These are phyloP conservation scores for Drosophila obscura DNA, from an alignment of 1,140 invertebrate species.

Conservation along the genomic window DNA sequence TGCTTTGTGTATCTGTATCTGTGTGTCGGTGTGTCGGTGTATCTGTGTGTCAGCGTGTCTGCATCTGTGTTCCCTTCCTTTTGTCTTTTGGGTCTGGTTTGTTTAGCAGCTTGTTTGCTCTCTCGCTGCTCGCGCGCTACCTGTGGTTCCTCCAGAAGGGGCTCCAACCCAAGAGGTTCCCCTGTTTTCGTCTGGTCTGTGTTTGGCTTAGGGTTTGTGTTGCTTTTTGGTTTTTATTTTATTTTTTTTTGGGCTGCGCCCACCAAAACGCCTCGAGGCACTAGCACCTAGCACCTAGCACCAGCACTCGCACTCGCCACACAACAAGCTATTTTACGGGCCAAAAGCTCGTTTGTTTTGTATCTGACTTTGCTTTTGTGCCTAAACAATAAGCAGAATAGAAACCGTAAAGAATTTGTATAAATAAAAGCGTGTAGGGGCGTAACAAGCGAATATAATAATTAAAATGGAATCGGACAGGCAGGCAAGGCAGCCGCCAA, in stretches of 20 bases:
- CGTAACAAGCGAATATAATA: slow-evolving; percentile 54
- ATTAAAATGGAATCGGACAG: slow-evolving; percentile 45
- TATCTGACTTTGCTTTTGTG: slow-evolving; percentile 35
- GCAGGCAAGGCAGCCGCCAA: slow-evolving; percentile 12
- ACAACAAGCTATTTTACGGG: slow-evolving; percentile 56
- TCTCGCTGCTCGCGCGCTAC: slow-evolving; percentile 30
- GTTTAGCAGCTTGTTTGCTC: slow-evolving; percentile 33
- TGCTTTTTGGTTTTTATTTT: background rate
- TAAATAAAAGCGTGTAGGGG: slow-evolving; percentile 57
- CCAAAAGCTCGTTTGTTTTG: slow-evolving; percentile 51
- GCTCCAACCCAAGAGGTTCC: slow-evolving; percentile 22
- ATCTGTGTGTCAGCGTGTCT: background rate
- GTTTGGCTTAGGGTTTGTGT: slow-evolving; percentile 4
- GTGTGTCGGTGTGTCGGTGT: background rate
- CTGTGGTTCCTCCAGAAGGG: slow-evolving; percentile 35
- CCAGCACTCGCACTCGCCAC: slow-evolving; percentile 38
- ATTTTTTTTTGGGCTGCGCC: slow-evolving; percentile 32
- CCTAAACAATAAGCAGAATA: slow-evolving; percentile 50
- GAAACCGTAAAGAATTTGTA: slow-evolving; percentile 59
- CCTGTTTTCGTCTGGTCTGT: slow-evolving; percentile 1
- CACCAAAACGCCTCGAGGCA: slow-evolving; percentile 53
- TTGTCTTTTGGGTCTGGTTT: background rate
- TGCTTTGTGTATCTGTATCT: background rate
- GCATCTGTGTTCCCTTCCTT: background rate
- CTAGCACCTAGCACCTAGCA: slow-evolving; percentile 27